These are phyloP conservation scores for Orchesella cincta DNA, from an alignment of 1,140 invertebrate species.

Conservation along the genomic window DNA sequence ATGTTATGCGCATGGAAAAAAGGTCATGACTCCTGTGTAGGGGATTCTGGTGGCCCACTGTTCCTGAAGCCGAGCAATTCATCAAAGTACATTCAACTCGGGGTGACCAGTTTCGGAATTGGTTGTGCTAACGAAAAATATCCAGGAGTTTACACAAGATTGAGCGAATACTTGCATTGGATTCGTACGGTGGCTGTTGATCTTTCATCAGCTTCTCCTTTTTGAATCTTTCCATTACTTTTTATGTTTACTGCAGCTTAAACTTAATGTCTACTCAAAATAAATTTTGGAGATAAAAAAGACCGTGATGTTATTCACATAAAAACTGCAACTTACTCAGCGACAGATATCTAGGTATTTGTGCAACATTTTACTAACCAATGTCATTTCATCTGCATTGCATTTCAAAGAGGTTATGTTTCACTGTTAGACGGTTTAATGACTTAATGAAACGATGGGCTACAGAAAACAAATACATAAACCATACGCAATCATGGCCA, in stretches of 20 bases:
- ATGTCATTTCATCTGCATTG: no score
- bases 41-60: neutral
- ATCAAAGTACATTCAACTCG: slow-evolving; percentile 50
- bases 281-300: neutral
- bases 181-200: slow-evolving; percentile 46
- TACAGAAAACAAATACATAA: no score
- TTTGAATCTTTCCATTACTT: neutral
- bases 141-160: slow-evolving; percentile 60
- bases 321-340: no score
- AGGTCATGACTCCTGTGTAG: neutral
- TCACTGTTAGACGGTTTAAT: no score
- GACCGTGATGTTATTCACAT: no score
- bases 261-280: neutral
- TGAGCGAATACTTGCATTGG: slow-evolving; percentile 58
- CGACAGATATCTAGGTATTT: no score
- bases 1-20: neutral
- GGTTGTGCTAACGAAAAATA: slow-evolving; percentile 57
- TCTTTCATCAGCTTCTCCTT: neutral
- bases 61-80: neutral
- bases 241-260: neutral
- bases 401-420: no score
- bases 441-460: no score
- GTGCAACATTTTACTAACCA: no score
- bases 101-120: slow-evolving; percentile 60
- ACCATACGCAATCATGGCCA: no score